Conservation (phyloP, 1,140 invertebrate genomes). For the Drosophila parvula region DNA sequence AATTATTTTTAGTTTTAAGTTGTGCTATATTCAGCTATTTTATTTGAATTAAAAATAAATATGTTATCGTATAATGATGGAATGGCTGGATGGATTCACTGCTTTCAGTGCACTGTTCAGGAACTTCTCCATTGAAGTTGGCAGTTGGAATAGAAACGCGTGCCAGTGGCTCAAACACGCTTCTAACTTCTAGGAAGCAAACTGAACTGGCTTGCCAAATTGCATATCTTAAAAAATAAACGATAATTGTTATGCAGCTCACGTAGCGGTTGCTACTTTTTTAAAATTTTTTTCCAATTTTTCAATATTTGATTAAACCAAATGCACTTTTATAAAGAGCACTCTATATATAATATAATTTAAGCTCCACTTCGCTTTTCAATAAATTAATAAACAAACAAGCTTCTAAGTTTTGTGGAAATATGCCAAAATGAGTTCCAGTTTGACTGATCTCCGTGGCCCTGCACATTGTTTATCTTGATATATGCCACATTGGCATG, state of each 20-base stretch:
- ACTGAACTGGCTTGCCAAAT: slow-evolving; percentile 6
- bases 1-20: no score
- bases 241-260: slow-evolving; percentile 52
- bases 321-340: neutral
- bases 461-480: slow-evolving; percentile 25
- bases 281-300: neutral
- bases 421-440: neutral
- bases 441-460: slow-evolving; percentile 3
- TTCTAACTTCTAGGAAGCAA: slow-evolving; percentile 43
- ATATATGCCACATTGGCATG: slow-evolving; percentile 43
- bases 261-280: slow-evolving; percentile 39
- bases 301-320: slow-evolving; percentile 6
- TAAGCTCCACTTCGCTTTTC: neutral
- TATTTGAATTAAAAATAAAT: neutral
- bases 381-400: slow-evolving; percentile 10
- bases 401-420: slow-evolving; percentile 41
- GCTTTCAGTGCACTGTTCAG: slow-evolving; percentile 14
- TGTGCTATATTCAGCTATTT: no score
- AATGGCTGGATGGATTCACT: neutral
- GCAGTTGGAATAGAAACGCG: slow-evolving; percentile 50
- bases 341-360: neutral
- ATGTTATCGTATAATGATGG: fast-evolving
- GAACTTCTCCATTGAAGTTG: slow-evolving; percentile 35
- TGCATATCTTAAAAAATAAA: slow-evolving; percentile 26
- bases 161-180: slow-evolving; percentile 58